Percentiles rank a stretch among this genome's conserved stretches.
Conservation (phyloP, 2,888 invertebrate genomes). For the Pandemis corylana region DNA sequence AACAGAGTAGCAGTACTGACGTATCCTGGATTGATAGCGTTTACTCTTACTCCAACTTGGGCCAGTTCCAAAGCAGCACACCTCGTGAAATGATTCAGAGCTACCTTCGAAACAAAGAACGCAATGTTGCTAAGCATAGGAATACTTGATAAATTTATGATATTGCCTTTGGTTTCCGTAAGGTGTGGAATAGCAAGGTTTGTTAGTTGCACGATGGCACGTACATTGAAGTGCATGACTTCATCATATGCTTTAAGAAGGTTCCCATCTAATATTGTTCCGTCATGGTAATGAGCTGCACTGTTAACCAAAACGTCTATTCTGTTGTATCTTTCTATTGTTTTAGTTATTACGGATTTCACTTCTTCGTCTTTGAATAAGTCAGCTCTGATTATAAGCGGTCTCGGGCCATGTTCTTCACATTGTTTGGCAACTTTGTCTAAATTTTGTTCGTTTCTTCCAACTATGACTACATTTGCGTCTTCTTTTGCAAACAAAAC, state of each 20-base stretch:
- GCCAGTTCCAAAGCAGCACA: slow-evolving; percentile 92
- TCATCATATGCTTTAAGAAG: slow-evolving; percentile 1
- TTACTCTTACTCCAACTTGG: slow-evolving; percentile 88
- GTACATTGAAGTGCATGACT: slow-evolving; percentile 3
- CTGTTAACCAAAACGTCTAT: background rate
- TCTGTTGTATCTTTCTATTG: background rate
- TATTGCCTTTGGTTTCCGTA: background rate
- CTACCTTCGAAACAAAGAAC: slow-evolving; percentile 94
- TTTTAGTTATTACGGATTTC: background rate
- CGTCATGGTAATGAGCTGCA: background rate
- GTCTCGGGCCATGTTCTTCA: background rate
- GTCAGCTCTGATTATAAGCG: background rate
- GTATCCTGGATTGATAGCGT: slow-evolving; percentile 93
- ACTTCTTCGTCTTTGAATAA: background rate
- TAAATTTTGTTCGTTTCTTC: background rate
- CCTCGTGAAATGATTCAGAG: slow-evolving; percentile 93
- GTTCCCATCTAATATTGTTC: background rate
- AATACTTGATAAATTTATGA: background rate
- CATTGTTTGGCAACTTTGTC: background rate
- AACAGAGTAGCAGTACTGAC: slow-evolving; percentile 49
- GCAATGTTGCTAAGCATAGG: slow-evolving; percentile 61
- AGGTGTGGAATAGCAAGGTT: background rate
- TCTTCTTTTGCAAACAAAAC: background rate
- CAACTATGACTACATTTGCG: background rate
- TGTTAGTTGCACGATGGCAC: background rate